Conservation (phyloP, 1,140 invertebrate species). For the Melanaphis sacchari region DNA sequence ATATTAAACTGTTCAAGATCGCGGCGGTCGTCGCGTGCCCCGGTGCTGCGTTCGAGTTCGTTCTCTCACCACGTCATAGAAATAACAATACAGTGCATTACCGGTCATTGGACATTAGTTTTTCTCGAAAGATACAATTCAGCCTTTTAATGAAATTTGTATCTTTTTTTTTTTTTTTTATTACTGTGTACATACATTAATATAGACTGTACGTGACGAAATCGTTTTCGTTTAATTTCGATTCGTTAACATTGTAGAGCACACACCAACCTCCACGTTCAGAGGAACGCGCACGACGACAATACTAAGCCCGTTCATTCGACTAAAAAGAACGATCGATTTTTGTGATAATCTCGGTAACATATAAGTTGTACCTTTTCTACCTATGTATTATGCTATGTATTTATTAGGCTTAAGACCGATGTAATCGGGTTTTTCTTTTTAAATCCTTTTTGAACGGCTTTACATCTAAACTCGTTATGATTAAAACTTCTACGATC, state of each 20-base stretch:
- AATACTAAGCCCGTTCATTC: not conserved
- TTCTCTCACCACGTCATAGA: not conserved
- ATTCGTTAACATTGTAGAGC: not conserved
- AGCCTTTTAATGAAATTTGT: not conserved
- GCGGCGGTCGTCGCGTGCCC: too few relatives aligned
- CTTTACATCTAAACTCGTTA: not conserved
- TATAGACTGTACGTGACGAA: not conserved
- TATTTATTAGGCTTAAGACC: not conserved
- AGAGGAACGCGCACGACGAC: not conserved
- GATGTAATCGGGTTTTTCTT: slow-evolving; percentile 6
- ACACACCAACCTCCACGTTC: too few relatives aligned
- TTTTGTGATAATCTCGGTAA: not conserved
- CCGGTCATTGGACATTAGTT: not conserved
- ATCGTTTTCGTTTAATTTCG: not conserved
- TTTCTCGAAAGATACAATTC: not conserved
- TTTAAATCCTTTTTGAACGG: slow-evolving; percentile 2
- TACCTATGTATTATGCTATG: not conserved
- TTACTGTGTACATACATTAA: too few relatives aligned
- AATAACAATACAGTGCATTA: not conserved
- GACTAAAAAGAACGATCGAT: not conserved
- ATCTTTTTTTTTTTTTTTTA: too few relatives aligned
- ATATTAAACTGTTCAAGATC: not conserved
- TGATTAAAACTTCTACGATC: not conserved
- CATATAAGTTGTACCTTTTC: not conserved
- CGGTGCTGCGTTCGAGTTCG: not conserved